Conservation (phyloP, 1,140 invertebrate species). For the Hycleus phaleratus region DNA sequence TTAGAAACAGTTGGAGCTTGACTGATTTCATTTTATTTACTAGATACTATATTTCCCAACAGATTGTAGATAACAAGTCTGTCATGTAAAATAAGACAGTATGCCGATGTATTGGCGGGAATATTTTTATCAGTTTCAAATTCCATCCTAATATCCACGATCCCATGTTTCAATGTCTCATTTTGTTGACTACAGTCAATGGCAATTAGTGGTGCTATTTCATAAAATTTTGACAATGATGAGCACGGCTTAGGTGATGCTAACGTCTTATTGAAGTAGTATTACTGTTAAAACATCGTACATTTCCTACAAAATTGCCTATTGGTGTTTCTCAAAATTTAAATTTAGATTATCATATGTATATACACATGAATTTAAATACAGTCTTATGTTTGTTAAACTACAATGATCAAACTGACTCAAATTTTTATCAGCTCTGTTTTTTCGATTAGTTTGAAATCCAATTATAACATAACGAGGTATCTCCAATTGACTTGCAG, state of each 20-base stretch:
- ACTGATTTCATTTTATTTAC: too few species aligned
- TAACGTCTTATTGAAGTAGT: not conserved
- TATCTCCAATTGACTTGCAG: conserved; percentile 14
- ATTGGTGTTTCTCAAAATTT: conserved; percentile 20
- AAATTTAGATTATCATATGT: conserved; percentile 34
- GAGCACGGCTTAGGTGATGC: conserved; percentile 1
- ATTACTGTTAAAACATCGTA: conserved; percentile 26
- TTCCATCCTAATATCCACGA: not conserved
- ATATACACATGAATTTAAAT: conserved; percentile 29
- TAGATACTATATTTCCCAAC: not conserved
- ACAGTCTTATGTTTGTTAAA: conserved; percentile 26
- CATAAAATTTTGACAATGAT: conserved; percentile 1
- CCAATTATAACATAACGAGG: conserved; percentile 23
- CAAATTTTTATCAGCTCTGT: conserved; percentile 11
- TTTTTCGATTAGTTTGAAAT: conserved; percentile 22
- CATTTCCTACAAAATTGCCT: conserved; percentile 26
- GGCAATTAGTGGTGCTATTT: conserved; percentile 15
- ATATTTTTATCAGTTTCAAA: not conserved
- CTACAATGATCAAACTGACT: conserved; percentile 29
- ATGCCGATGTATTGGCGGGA: not conserved
- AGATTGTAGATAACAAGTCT: not conserved
- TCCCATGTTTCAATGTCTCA: conserved; percentile 8
- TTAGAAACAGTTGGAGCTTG: not conserved
- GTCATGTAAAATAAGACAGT: not conserved
- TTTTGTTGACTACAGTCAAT: conserved; percentile 27